Conservation (phyloP, 2,797 vertebrate genomes). For the Orientallactaga sibirica region DNA sequence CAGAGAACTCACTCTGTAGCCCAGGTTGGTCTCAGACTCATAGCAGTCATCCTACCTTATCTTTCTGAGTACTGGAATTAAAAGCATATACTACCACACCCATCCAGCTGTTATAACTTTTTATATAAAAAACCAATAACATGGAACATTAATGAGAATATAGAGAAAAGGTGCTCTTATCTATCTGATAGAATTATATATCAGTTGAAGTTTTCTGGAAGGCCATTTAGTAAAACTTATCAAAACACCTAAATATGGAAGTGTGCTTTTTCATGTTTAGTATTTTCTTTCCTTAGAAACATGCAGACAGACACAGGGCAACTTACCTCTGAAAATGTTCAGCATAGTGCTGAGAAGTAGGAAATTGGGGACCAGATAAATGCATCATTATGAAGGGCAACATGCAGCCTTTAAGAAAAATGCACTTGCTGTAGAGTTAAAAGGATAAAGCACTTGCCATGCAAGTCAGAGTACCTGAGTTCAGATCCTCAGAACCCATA, state of each 20-base stretch:
- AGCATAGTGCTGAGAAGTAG: background rate
- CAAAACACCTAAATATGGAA: conserved; percentile 55
- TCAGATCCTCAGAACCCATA: too few relatives aligned
- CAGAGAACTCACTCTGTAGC: too few relatives aligned
- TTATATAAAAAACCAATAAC: background rate
- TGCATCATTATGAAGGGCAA: background rate
- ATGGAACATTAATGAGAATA: background rate
- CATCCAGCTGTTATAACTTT: background rate
- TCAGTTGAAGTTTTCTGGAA: conserved; percentile 38
- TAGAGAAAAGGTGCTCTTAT: background rate
- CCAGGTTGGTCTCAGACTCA: too few relatives aligned
- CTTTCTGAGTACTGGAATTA: too few relatives aligned
- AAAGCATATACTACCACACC: too few relatives aligned
- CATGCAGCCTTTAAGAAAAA: background rate
- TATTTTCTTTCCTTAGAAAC: conserved; percentile 35
- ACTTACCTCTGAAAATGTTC: conserved; percentile 8
- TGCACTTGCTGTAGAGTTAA: too few relatives aligned
- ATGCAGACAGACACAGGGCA: background rate
- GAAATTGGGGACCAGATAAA: background rate
- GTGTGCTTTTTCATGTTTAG: conserved; percentile 9
- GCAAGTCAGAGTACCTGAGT: too few relatives aligned
- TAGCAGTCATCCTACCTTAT: too few relatives aligned
- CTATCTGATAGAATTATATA: background rate
- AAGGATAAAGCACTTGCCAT: too few relatives aligned
- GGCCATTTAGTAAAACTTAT: conserved; percentile 42